A percentile compares a stretch with the other conserved stretches of the same genome.
phyloP scores from a whole-genome alignment of 2,888 invertebrate species.

The Drosophila barbarae region DNA sequence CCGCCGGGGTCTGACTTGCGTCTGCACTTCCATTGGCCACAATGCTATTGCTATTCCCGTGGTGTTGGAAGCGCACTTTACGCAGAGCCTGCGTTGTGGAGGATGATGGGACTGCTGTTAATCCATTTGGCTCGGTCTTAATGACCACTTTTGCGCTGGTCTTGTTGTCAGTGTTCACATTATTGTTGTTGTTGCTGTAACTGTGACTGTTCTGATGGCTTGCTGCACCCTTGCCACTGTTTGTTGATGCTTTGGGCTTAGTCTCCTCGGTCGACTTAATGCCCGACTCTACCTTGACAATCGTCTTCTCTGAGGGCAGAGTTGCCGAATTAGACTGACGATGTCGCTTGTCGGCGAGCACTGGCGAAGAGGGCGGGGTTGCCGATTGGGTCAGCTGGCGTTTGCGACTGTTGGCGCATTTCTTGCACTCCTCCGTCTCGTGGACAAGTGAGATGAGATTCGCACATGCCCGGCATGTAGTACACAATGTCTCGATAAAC shows the following conservation, averaged over 20 bases:
- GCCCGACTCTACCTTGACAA: constrained; percentile 56
- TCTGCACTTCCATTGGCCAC: constrained; percentile 51
- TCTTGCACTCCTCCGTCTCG: constrained; percentile 79
- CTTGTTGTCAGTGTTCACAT: constrained; percentile 40
- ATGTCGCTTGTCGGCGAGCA: constrained; percentile 74
- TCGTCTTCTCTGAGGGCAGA: constrained; percentile 47
- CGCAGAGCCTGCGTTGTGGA: constrained; percentile 57
- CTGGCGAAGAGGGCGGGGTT: constrained; percentile 73
- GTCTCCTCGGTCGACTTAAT: constrained; percentile 43
- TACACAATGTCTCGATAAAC: constrained; percentile 79
- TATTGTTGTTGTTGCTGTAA: constrained; percentile 41
- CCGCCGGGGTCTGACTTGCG: constrained; percentile 24
- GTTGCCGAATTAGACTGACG: constrained; percentile 63
- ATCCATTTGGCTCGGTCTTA: constrained; percentile 59
- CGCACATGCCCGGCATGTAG: constrained; percentile 79
- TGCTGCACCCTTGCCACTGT: constrained; percentile 48
- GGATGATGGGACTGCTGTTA: constrained; percentile 16
- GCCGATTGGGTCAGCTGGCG: constrained; percentile 66
- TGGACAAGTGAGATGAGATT: constrained; percentile 79
- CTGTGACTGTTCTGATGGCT: constrained; percentile 48
- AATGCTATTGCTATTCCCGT: constrained; percentile 43
- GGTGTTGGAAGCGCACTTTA: constrained; percentile 67
- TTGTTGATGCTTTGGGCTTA: constrained; percentile 34
- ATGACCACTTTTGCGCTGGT: constrained; percentile 42
- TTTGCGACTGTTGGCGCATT: constrained; percentile 76